Base-by-base conservation (phyloP, 2,797 vertebrate species). In the Poecile montanus region DNA sequence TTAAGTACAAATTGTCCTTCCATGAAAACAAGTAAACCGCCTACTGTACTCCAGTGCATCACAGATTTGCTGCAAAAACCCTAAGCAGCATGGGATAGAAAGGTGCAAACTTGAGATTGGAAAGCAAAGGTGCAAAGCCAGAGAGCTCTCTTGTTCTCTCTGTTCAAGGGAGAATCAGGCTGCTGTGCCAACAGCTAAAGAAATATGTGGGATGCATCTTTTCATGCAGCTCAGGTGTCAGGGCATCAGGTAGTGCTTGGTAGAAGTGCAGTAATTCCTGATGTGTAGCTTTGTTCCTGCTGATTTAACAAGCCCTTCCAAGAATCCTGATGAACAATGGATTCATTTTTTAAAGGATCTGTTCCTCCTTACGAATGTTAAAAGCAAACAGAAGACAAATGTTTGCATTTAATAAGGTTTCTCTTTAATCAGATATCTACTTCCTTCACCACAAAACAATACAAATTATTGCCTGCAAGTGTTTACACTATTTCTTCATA, bases 1-100 rank as follows among this genome's bases (percentile, higher is more conserved):
- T 97, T 94, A 96, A 97, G 95, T 89, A 97, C 95, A 96, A 97
- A 96, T 91, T 95, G 93, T 97, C 94, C 96, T 97, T 96, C 95
- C 94, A 67, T 60, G 91, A 95, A 96, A 96, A 97, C 95, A 96
- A 96, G 96, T 87, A 93, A 96, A 96, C 95, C 92, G 95, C 96
- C 94, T 89, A 89, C 85, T 92, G 71, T 91, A 94, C 85, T 94
- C 45, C 57, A 93, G 94, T 53, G 91, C 91, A 85, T 91, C 45
- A 25, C 68, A 93, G 58, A 79, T 62, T 75, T 81, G 80, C 89
- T 88, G 92, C 85, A 91, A 89, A 93, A 96, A 94, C 78, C 48
- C 94, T 80, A 81, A 65, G 50, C 80, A 88, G 83, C 89, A 81
- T 20, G 66, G 92, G 61, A 83, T 61, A 90, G 90, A 93, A 94